Percentiles rank a stretch among this genome's conserved stretches.
Evolutionary conservation across 1,140 invertebrate species (phyloP).

Genomic region (Ooceraea biroi): DNA sequence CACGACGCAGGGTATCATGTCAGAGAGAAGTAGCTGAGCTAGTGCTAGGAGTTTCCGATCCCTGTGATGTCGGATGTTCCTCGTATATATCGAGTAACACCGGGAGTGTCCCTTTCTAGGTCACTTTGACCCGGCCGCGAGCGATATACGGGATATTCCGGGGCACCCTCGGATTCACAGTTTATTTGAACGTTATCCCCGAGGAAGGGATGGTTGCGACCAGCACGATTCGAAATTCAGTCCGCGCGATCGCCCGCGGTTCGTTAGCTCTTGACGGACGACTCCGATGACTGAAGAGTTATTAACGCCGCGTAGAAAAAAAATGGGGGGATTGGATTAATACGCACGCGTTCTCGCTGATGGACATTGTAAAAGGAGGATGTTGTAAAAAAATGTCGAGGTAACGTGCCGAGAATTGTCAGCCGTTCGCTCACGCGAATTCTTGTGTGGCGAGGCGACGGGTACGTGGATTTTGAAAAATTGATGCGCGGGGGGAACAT

Average conservation of each 20-base stretch:
- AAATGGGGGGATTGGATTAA: neutral
- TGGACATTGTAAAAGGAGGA: no score
- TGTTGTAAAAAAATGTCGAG: neutral
- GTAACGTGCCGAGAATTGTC: conserved; percentile 6
- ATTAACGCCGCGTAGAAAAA: neutral
- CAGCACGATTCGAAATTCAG: neutral
- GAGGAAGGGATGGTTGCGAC: conserved; percentile 6
- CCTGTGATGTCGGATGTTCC: conserved; percentile 72
- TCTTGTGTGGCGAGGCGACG: neutral
- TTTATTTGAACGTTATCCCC: conserved; percentile 7
- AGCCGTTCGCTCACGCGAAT: neutral
- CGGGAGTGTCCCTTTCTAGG: neutral
- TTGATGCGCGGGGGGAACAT: conserved; percentile 71
- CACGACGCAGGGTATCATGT: conserved; percentile 66
- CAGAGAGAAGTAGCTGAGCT: conserved; percentile 73
- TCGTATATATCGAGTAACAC: conserved; percentile 54
- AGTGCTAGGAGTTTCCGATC: conserved; percentile 70
- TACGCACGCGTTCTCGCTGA: no score
- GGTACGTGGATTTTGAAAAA: conserved; percentile 20
- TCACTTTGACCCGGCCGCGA: conserved; percentile 3
- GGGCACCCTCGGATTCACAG: neutral
- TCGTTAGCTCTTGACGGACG: neutral
- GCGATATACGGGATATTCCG: conserved; percentile 33
- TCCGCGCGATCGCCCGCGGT: neutral
- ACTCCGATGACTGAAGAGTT: neutral